These are phyloP conservation scores for Hydrozoanthus tunicans DNA, from an alignment of 64 coral and sea anemone species.

Conservation along the genomic window DNA sequence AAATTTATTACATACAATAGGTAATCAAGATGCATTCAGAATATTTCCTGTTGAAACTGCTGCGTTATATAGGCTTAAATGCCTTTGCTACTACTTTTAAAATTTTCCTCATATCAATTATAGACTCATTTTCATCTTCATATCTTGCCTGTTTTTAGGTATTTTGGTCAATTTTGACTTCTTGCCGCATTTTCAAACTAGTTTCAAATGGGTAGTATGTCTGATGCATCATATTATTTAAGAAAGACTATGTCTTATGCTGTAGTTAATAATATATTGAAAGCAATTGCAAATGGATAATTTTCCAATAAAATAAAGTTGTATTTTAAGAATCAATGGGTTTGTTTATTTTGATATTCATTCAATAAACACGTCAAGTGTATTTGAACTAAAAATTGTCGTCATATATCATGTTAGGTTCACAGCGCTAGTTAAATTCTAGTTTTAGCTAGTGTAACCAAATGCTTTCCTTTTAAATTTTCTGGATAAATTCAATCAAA, in stretches of 20 bases:
- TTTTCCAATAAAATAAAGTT: conserved; percentile 58
- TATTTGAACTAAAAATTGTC: no score
- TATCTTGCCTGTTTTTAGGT: not conserved
- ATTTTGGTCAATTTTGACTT: not conserved
- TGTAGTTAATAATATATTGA: conserved; percentile 54
- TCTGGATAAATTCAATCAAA: no score
- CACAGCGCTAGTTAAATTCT: no score
- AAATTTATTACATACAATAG: conserved; percentile 9
- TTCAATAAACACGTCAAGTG: not conserved
- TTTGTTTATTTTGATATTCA: not conserved
- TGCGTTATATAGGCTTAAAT: not conserved
- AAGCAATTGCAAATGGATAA: conserved; percentile 40
- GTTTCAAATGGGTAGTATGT: conserved; percentile 39
- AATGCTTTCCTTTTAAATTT: no score
- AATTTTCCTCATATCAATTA: not conserved
- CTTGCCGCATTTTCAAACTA: not conserved
- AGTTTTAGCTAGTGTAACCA: no score
- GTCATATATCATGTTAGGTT: no score
- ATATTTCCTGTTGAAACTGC: conserved; percentile 37
- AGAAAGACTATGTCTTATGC: conserved; percentile 37
- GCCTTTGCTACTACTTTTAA: not conserved
- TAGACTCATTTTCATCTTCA: not conserved
- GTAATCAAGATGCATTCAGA: conserved; percentile 36
- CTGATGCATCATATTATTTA: conserved; percentile 51
- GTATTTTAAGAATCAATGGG: conserved; percentile 32